These are phyloP conservation scores for Orbicella faveolata DNA, from an alignment of 64 coral and sea anemone species.

Conservation along the genomic window DNA sequence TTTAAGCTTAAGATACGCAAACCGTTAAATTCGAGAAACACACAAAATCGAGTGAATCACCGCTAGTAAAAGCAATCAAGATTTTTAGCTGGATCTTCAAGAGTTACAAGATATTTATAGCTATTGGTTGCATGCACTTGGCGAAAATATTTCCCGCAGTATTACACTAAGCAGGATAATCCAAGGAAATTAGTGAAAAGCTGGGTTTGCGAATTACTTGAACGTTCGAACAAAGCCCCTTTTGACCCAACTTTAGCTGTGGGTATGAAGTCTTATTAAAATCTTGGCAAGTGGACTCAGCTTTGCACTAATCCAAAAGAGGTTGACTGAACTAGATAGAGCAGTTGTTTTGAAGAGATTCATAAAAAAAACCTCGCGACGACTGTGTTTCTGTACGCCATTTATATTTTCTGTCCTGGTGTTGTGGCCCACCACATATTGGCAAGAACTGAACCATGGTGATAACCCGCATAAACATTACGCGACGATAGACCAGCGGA, in stretches of 20 bases:
- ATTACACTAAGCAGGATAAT: neutral
- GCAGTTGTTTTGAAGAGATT: no score
- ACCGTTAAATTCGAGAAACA: neutral
- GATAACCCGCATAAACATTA: neutral
- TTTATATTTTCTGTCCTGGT: neutral
- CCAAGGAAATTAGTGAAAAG: neutral
- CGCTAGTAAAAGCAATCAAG: neutral
- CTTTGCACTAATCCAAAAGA: no score
- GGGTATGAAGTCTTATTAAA: neutral
- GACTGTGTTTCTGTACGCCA: neutral
- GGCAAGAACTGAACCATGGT: neutral
- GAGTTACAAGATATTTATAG: neutral
- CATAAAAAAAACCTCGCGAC: no score
- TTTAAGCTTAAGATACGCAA: no score
- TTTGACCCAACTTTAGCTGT: neutral
- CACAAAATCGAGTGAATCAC: neutral
- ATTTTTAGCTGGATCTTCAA: neutral
- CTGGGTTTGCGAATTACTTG: neutral
- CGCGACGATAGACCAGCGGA: neutral
- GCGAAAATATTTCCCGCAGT: slow-evolving; percentile 1
- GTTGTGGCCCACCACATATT: neutral
- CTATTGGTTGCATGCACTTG: neutral
- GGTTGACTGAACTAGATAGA: no score
- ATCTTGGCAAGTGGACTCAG: neutral
- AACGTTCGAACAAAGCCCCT: neutral